Evolutionary conservation across 2,888 invertebrate genomes (phyloP).

Genomic region (Eilema sororculum): DNA sequence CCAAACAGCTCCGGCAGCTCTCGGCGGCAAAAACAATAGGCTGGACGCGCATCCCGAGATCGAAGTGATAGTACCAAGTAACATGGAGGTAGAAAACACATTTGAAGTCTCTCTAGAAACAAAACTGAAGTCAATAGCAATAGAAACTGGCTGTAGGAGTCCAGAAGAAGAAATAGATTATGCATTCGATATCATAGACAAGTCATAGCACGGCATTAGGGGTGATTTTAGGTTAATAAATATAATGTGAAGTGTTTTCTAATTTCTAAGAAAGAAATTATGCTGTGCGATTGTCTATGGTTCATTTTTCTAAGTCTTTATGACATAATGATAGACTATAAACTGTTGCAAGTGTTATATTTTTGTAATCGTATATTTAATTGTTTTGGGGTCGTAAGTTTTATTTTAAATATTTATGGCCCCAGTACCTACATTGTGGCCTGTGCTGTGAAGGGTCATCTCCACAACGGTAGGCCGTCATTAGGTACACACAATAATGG

Average conservation of each 20-base stretch:
- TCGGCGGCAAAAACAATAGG: slow-evolving; percentile 28
- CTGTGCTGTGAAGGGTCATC: no score
- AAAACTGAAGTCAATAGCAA: slow-evolving; percentile 28
- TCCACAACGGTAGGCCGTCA: no score
- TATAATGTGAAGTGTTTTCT: not conserved
- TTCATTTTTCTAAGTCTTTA: not conserved
- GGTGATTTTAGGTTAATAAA: slow-evolving; percentile 5
- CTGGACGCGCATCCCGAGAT: slow-evolving; percentile 23
- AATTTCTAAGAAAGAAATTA: not conserved
- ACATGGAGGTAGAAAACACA: slow-evolving; percentile 13
- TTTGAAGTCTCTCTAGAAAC: slow-evolving; percentile 32
- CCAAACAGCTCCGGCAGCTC: slow-evolving; percentile 38
- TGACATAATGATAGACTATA: not conserved
- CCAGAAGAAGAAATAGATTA: slow-evolving; percentile 82
- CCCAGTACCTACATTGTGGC: no score
- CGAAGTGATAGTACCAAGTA: slow-evolving; percentile 14
- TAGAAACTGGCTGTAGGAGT: slow-evolving; percentile 50
- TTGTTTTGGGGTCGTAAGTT: not conserved
- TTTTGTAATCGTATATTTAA: not conserved
- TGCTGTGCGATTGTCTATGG: not conserved
- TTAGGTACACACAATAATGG: no score
- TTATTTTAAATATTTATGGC: not conserved
- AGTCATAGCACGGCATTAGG: slow-evolving; percentile 56
- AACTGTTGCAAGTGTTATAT: not conserved
- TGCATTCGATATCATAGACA: slow-evolving; percentile 79